Base-by-base conservation (phyloP, 1,140 invertebrate genomes). In the Himalopsyche phryganea region DNA sequence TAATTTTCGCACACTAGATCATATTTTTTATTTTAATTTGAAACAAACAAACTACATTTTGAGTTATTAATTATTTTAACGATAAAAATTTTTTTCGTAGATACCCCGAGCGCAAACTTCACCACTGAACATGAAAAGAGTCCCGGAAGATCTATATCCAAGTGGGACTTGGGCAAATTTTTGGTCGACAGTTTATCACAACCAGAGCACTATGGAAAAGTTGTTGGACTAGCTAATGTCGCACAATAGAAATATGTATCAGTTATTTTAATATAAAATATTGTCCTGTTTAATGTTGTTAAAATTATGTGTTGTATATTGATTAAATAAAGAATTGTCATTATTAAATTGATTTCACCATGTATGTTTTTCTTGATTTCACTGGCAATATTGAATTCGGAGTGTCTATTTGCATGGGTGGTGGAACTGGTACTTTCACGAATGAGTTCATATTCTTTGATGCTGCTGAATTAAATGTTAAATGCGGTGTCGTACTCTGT, bases 81-180 rank as follows among this genome's bases (percentile, higher is more conserved):
- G 9, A 28, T 28, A 28, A 28, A 28, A 28, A 28, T 9, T 15
- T 46, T 65, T 57, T 63, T 77, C 75, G 14, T 66, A 86, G 85
- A 85, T 66, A 68, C 76, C 28, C 79, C 80, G n/a, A 77, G 73
- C 59, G 61, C 74, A 1, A 75, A 83, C 18, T 82, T 83, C 51
- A 69, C 73, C 36, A 67, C 84, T 6, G 81, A 83, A 65, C 74
- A 81, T 33, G 80, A 84, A 49, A 79, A 80, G 45, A 80, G 80
- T 3, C 84, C 86, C 2, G 87, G 86, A 13, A 78, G 83, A 6
- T 68, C 75, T 32, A 82, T 92, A 28, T 88, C 88, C 1, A 92
- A 91, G 63, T 74, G 83, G 69, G 86, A 90, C 69, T 76, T 93
- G 33, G 90, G 84, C 3, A 77, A 80, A 58, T 91, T 92, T 71